Percentiles rank a stretch among this genome's conserved stretches.
phyloP scores from a whole-genome alignment of 2,888 invertebrate genomes.

The Congeria kusceri region DNA sequence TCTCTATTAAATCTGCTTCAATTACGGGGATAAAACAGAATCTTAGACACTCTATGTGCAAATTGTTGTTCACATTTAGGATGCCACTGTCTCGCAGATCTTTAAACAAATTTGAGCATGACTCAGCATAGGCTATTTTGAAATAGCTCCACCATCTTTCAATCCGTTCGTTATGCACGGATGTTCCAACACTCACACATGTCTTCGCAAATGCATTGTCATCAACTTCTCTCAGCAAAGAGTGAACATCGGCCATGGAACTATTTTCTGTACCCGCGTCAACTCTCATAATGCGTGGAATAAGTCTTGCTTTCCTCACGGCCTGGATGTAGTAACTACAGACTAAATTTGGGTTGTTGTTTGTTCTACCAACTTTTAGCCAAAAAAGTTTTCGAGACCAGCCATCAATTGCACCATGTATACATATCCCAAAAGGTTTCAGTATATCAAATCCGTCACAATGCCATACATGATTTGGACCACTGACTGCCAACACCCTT shows the following conservation, averaged over 20 bases:
- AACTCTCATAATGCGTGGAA: neutral
- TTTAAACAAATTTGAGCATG: neutral
- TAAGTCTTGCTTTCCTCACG: neutral
- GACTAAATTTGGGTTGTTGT: too few relatives aligned
- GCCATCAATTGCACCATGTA: too few relatives aligned
- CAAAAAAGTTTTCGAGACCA: too few relatives aligned
- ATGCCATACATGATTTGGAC: too few relatives aligned
- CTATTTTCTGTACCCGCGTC: slow-evolving; percentile 12
- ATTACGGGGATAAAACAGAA: too few relatives aligned
- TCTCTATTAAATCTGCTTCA: too few relatives aligned
- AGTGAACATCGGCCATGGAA: neutral
- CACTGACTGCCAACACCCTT: too few relatives aligned
- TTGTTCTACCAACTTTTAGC: too few relatives aligned
- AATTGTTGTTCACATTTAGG: too few relatives aligned
- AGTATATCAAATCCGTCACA: too few relatives aligned
- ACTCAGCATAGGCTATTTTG: neutral
- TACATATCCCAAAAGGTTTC: too few relatives aligned
- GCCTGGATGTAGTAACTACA: neutral
- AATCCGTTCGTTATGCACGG: slow-evolving; percentile 3
- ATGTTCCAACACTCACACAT: neutral
- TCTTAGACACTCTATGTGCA: too few relatives aligned
- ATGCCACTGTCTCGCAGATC: neutral
- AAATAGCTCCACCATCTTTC: neutral
- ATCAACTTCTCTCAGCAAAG: neutral
- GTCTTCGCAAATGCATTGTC: neutral